A percentile compares a stretch with the other conserved stretches of the same genome.
phyloP scores from a whole-genome alignment of 2,113 vertebrate genomes.

The Hypanus sabinus region DNA sequence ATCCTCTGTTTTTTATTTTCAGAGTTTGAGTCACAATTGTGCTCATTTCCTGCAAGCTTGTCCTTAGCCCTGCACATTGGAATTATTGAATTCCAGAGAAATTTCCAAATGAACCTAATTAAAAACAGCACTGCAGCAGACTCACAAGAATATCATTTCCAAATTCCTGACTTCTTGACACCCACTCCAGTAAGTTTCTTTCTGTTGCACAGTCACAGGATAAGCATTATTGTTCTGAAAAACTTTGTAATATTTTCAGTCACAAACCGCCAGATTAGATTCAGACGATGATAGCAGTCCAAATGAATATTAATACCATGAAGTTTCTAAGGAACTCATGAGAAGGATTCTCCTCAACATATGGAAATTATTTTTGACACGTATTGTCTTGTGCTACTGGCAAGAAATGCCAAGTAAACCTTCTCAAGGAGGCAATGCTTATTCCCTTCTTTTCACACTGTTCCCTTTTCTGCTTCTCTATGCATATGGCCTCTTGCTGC shows the following conservation, averaged over 20 bases:
- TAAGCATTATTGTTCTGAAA: not conserved
- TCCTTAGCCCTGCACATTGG: not conserved
- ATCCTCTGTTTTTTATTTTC: constrained; percentile 4
- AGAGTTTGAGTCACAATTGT: constrained; percentile 15
- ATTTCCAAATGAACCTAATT: constrained; percentile 24
- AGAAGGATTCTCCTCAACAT: not conserved
- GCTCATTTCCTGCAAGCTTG: constrained; percentile 33
- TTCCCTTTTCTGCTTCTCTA: not conserved
- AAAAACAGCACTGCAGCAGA: not conserved
- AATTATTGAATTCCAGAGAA: constrained; percentile 16
- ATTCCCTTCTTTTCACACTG: not conserved
- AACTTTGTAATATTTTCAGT: not conserved
- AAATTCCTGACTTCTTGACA: constrained; percentile 10
- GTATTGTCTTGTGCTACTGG: constrained; percentile 6
- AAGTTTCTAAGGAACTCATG: not conserved
- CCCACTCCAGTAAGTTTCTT: constrained; percentile 7
- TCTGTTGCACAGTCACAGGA: not conserved
- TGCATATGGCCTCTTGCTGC: not conserved
- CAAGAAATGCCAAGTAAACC: not conserved
- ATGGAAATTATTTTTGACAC: constrained; percentile 16
- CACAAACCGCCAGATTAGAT: constrained; percentile 8
- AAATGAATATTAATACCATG: not conserved
- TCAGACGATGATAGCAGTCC: not conserved
- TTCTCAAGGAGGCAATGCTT: not conserved
- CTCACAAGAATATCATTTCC: constrained; percentile 20